Evolutionary conservation across 2,113 vertebrate species (phyloP).

Genomic region (Corythoichthys haematopterus): DNA sequence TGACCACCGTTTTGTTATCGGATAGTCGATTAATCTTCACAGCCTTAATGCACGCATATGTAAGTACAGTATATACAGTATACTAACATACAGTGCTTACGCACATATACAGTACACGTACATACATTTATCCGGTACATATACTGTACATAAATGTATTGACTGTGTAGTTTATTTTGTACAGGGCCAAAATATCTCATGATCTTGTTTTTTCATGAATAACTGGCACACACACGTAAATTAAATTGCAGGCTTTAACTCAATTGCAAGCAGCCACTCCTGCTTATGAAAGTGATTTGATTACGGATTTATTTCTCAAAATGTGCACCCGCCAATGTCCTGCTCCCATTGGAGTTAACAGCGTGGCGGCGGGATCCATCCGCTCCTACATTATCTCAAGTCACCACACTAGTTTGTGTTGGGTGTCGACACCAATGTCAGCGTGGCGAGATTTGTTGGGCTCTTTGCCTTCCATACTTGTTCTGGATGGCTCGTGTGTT

Average conservation of each 20-base stretch:
- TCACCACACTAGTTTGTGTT: not conserved
- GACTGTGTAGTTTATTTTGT: too few relatives aligned
- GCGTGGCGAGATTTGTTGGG: not conserved
- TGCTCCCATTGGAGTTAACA: not conserved
- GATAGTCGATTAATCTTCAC: too few relatives aligned
- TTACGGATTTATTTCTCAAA: not conserved
- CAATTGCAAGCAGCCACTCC: constrained; percentile 45
- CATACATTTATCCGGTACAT: too few relatives aligned
- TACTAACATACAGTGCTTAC: too few relatives aligned
- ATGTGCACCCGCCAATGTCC: not conserved
- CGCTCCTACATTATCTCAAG: not conserved
- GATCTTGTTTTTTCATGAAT: not conserved
- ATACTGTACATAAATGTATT: too few relatives aligned
- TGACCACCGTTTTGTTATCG: too few relatives aligned
- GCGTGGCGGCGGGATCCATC: too few relatives aligned
- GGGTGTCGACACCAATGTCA: not conserved
- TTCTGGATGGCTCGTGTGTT: not conserved
- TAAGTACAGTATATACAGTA: too few relatives aligned
- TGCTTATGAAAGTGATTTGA: not conserved
- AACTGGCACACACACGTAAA: constrained; percentile 25
- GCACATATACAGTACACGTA: too few relatives aligned
- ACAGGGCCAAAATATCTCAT: not conserved
- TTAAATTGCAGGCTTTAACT: constrained; percentile 56
- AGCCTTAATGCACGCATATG: too few relatives aligned
- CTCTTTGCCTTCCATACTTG: not conserved